A percentile compares a stretch with the other conserved stretches of the same genome.
These are phyloP conservation scores for Vidua macroura DNA, from an alignment of 2,113 vertebrate species.

Conservation along the genomic window DNA sequence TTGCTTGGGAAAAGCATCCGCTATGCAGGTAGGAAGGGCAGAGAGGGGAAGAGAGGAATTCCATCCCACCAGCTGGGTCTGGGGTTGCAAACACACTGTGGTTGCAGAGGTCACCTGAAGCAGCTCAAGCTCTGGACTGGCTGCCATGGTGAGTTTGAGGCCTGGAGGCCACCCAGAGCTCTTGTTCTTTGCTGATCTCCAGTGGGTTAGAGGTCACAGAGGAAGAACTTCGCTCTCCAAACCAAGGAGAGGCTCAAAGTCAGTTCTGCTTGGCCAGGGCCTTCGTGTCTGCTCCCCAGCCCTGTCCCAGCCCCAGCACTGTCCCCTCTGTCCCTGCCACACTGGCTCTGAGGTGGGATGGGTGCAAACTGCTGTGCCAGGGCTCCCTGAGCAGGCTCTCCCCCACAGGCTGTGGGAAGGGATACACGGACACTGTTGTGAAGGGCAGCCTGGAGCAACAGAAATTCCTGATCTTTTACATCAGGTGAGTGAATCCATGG, in stretches of 20 bases:
- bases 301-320: too few species aligned
- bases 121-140: not conserved
- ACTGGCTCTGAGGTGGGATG: not conserved
- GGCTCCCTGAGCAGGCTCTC: not conserved
- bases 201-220: not conserved
- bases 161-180: not conserved
- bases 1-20: constrained; percentile 80
- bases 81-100: not conserved
- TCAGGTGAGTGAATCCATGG: constrained; percentile 74
- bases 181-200: not conserved
- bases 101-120: not conserved
- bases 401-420: constrained; percentile 79
- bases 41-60: not conserved
- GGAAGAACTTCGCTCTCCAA: not conserved
- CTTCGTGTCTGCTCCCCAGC: not conserved
- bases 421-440: constrained; percentile 82
- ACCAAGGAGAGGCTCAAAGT: not conserved
- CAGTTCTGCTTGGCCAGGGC: not conserved
- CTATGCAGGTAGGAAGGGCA: constrained; percentile 75
- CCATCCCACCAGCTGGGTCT: not conserved
- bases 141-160: not conserved
- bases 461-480: constrained; percentile 86
- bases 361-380: not conserved
- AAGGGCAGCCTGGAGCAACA: constrained; percentile 81
- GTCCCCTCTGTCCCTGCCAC: not conserved